Conservation (phyloP, 2,797 vertebrate species). For the Gymnocypris eckloni region DNA sequence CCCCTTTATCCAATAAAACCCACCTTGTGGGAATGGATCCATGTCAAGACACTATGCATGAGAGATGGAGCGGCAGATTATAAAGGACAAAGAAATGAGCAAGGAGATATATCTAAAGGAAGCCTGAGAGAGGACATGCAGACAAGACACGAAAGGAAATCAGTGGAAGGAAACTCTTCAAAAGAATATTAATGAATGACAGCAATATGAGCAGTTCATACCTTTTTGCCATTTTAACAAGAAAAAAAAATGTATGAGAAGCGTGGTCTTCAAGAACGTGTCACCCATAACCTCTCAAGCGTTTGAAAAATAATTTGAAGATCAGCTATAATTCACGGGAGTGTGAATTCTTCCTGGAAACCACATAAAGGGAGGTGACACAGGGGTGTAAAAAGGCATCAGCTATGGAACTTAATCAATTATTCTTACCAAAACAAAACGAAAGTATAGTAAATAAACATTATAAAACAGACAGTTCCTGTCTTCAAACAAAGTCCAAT, state of each 20-base stretch:
- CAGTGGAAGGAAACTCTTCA: conserved; percentile 38
- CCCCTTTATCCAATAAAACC: conserved; percentile 39
- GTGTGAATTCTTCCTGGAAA: not conserved
- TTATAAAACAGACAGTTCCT: too few species aligned
- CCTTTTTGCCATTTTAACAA: conserved; percentile 20
- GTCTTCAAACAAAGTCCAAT: too few species aligned
- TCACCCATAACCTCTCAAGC: conserved; percentile 24
- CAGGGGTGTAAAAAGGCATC: not conserved
- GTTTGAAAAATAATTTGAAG: not conserved
- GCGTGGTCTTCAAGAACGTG: conserved; percentile 8
- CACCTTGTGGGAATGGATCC: conserved; percentile 18
- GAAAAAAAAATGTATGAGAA: conserved; percentile 14
- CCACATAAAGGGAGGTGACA: not conserved
- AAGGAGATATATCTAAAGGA: conserved; percentile 40
- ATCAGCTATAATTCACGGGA: conserved; percentile 9
- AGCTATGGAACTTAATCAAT: not conserved
- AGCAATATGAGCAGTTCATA: conserved; percentile 15
- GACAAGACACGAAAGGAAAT: conserved; percentile 33
- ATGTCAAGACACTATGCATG: not conserved
- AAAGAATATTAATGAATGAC: conserved; percentile 46
- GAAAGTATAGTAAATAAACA: not conserved
- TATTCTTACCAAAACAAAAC: not conserved
- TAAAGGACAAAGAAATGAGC: conserved; percentile 44
- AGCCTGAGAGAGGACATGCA: conserved; percentile 11
- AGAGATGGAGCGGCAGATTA: conserved; percentile 32